Evolutionary conservation across 2,113 vertebrate species (phyloP), one percentile per base, ranked within the genome.

Genomic region (Thamnophis sirtalis): DNA sequence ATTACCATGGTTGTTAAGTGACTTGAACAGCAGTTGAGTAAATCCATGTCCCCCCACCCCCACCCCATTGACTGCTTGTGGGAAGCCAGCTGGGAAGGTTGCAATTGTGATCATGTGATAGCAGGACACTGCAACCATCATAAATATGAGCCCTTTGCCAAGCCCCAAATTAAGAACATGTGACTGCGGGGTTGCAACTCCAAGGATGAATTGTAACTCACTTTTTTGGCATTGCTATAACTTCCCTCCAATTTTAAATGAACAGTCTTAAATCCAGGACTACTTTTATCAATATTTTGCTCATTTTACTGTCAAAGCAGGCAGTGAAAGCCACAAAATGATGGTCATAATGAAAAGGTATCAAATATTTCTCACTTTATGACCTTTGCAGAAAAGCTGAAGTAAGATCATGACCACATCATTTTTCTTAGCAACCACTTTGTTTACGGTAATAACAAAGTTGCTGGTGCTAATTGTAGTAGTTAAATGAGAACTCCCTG

Each of bases 321-420:
- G 88, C 88, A 92, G 95, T 94, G 93, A 84, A 92, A 95, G 28
- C 86, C 55, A 48, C 84, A 56, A 88, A 68, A 49, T 2, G 9
- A 26, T 60, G 24, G 24, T 26, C 58, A 10, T 3, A 9, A 33
- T n/a, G 26, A 73, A 33, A 73, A 73, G 13, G 2, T 7, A 68
- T 15, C 58, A 63, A 63, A 26, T 33, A 73, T 6, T 73, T 15
- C 63, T 73, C 11, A 73, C 5, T 33, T n/a, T 68, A 68, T 1
- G 5, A 73, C 5, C 28, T 73, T 15, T 0, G 11, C n/a, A 73
- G 63, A 33, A 73, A 73, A 73, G 28, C n/a, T 73, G 63, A 68
- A 68, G 63, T 73, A 73, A 73, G 63, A 73, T 73, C 13, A 73
- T 73, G 33, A 33, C 28, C n/a, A 33, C 28, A 73, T 33, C 28